Evolutionary conservation across 2,888 invertebrate species (phyloP).

Genomic region (Oscheius sp.): DNA sequence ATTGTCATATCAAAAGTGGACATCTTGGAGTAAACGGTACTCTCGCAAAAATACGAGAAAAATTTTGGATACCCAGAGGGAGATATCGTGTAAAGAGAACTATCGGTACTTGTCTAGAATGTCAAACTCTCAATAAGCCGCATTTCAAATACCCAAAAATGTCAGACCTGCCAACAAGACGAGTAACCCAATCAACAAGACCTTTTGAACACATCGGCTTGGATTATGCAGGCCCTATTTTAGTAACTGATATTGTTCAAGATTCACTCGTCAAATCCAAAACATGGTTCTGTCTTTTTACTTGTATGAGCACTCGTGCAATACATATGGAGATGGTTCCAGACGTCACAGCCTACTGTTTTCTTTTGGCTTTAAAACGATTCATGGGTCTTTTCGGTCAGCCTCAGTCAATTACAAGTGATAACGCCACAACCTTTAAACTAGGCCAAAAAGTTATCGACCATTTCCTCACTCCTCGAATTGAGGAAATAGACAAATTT

Average conservation of each 20-base stretch:
- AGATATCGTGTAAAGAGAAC: not conserved
- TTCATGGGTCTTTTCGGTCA: constrained; percentile 69
- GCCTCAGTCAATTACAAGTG: constrained; percentile 61
- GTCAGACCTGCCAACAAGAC: not conserved
- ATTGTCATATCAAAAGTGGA: not conserved
- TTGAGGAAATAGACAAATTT: not conserved
- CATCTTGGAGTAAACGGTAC: constrained; percentile 10
- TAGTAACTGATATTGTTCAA: constrained; percentile 37
- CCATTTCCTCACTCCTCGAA: not conserved
- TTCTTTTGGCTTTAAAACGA: constrained; percentile 65
- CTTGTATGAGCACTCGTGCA: constrained; percentile 71
- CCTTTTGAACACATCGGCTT: constrained; percentile 68
- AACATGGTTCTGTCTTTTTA: constrained; percentile 67
- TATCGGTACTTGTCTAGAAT: not conserved
- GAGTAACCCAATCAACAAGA: constrained; percentile 25
- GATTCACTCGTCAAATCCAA: constrained; percentile 47
- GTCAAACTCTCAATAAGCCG: constrained; percentile 6
- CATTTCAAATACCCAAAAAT: constrained; percentile 7
- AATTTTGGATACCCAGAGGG: constrained; percentile 17
- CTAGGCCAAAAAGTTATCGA: constrained; percentile 38
- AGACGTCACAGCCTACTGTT: constrained; percentile 62
- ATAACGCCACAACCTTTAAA: constrained; percentile 71
- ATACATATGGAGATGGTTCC: constrained; percentile 71
- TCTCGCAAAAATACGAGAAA: not conserved
- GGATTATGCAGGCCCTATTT: constrained; percentile 71